Conservation (phyloP, 2,888 invertebrate genomes). For the Xiphydria camelus region DNA sequence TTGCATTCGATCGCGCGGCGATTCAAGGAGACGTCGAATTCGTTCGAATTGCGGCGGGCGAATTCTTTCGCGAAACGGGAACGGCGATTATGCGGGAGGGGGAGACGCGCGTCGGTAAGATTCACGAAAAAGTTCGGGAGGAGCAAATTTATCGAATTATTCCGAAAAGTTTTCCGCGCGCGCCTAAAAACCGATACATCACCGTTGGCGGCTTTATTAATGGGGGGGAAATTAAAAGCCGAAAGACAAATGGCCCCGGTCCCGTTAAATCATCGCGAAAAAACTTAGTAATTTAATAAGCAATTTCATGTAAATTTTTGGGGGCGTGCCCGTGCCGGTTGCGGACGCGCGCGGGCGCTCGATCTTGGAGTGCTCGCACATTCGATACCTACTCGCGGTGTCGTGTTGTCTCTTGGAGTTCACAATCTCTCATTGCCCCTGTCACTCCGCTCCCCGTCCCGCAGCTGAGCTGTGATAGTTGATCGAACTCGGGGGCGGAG, state of each 20-base stretch:
- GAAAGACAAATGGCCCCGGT: conserved; percentile 50
- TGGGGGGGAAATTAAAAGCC: conserved; percentile 43
- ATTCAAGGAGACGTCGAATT: no score
- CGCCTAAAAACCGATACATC: conserved; percentile 24
- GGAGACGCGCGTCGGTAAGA: no score
- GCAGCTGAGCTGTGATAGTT: no score
- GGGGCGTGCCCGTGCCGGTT: conserved; percentile 27
- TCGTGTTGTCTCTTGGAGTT: no score
- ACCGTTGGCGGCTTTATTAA: conserved; percentile 33
- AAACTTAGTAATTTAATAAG: conserved; percentile 55
- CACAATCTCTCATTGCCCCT: neutral
- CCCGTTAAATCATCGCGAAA: conserved; percentile 51
- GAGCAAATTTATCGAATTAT: conserved; percentile 27
- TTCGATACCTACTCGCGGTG: no score
- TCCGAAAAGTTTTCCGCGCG: conserved; percentile 28
- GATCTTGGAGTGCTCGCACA: neutral
- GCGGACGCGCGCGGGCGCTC: neutral
- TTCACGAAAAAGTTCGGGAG: conserved; percentile 4
- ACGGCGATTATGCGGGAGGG: no score
- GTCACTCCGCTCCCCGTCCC: neutral
- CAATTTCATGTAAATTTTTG: conserved; percentile 55
- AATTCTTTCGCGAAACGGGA: no score
- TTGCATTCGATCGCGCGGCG: no score
- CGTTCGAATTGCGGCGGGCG: no score
- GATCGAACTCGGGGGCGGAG: no score